Evolutionary conservation across 2,888 invertebrate genomes (phyloP), one percentile per base, ranked within the genome.

Genomic region (Chrysotoxum bicinctum): DNA sequence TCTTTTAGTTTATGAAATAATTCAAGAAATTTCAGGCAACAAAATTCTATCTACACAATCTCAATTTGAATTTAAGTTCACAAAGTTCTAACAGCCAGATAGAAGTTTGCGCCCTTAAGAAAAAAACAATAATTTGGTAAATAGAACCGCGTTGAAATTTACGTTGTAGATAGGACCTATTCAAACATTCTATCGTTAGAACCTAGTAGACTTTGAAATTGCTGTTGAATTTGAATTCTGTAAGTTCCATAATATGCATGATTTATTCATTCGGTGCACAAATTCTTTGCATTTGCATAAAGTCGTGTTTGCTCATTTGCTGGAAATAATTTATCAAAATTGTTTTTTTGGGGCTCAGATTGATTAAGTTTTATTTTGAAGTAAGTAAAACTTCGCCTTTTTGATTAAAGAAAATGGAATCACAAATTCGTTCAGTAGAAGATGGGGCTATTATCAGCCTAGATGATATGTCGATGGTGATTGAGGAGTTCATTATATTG

Each of bases 131-230:
- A 26, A 56, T 23, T 60, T 60, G 4, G 37, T 40, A 60, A n/a
- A 60, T 60, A 60, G 58, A 60, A 60, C 58, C 60, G 23, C n/a
- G 60, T 37, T 60, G 60, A 56, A 56, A 9, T 35, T 56, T 35
- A 56, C 10, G 35, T 26, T 56, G 56, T 35, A 56, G 35, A 56
- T 56, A 56, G 35, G 35, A 56, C 32, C 16, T 16, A 56, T 56
- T 35, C 32, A 16, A 54, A 32, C 5, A 54, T 32, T 0, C 32
- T 32, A 54, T 32, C 54, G 3, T 56, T 56, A 56, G 56, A 56
- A 56, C 56, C 32, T 32, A 19, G 32, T 32, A 56, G 0, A 1
- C 19, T 2, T 35, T 56, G 19, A 26, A 56, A 56, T 35, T 56
- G 4, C 19, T 56, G 56, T 56, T 32, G 19, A 56, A 35, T 56